These are phyloP conservation scores for Salvelinus alpinus DNA, from an alignment of 2,113 vertebrate genomes.

Conservation along the genomic window DNA sequence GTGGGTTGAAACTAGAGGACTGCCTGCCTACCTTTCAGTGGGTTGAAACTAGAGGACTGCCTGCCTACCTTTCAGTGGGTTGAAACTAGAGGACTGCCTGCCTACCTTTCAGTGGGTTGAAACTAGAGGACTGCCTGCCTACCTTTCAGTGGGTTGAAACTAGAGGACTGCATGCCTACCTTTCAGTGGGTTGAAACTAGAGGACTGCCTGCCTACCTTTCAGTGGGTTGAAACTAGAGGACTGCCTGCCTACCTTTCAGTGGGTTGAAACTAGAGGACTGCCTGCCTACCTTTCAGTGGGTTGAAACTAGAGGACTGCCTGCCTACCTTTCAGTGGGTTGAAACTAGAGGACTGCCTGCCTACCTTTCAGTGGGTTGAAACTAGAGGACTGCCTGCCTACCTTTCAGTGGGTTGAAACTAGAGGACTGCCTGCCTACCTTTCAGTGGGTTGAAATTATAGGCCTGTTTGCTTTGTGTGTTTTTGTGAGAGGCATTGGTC, in stretches of 20 bases:
- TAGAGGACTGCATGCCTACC: conserved; percentile 36
- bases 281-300: conserved; percentile 16
- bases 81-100: no score
- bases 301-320: conserved; percentile 37
- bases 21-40: no score
- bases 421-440: conserved; percentile 22
- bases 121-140: no score
- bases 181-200: conserved; percentile 14
- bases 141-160: conserved; percentile 7
- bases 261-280: conserved; percentile 34
- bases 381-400: no score
- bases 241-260: conserved; percentile 5
- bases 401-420: conserved; percentile 8
- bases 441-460: conserved; percentile 19
- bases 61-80: no score
- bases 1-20: no score
- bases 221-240: conserved; percentile 22
- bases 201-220: conserved; percentile 18
- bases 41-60: no score
- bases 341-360: conserved; percentile 39
- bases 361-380: background rate
- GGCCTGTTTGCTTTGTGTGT: conserved; percentile 46
- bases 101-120: no score
- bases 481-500: conserved; percentile 51
- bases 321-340: conserved; percentile 18